Percentiles rank a stretch among this genome's conserved stretches.
Evolutionary conservation across 2,797 vertebrate species (phyloP).

Genomic region (Limnodromus scolopaceus): DNA sequence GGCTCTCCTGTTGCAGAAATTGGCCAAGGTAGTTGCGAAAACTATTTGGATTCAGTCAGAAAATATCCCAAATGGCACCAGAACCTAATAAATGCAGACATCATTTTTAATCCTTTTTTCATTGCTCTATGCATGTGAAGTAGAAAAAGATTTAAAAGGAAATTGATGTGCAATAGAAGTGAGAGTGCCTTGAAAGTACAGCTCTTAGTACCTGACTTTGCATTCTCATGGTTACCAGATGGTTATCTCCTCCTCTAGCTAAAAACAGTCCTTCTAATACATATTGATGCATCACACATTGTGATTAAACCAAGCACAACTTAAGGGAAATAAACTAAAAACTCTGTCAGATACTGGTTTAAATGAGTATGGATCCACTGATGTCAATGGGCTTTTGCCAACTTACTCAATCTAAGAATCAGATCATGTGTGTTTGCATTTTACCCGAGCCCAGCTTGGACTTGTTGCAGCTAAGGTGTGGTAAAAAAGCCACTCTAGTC

Average conservation of each 20-base stretch:
- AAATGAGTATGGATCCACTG: background rate
- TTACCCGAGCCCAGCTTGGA: background rate
- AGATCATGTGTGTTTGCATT: background rate
- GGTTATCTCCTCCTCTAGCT: background rate
- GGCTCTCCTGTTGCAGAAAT: constrained; percentile 14
- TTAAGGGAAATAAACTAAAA: background rate
- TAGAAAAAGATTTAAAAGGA: constrained; percentile 13
- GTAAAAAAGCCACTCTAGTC: background rate
- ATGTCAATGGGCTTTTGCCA: background rate
- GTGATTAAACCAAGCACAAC: background rate
- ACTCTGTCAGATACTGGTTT: background rate
- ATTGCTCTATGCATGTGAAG: background rate
- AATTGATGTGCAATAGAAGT: background rate
- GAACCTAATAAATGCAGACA: background rate
- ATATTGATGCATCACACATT: background rate
- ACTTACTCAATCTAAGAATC: background rate
- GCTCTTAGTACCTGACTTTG: background rate
- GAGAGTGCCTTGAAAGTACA: background rate
- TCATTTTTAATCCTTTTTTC: background rate
- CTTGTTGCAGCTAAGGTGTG: background rate
- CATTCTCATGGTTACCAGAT: background rate
- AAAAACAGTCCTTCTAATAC: background rate
- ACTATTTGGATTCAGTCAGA: constrained; percentile 14
- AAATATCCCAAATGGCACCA: background rate
- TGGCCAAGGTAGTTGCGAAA: background rate